A percentile compares a stretch with the other conserved stretches of the same genome.
These are phyloP conservation scores for Mus pahari DNA, from an alignment of 2,113 vertebrate species.

Conservation along the genomic window DNA sequence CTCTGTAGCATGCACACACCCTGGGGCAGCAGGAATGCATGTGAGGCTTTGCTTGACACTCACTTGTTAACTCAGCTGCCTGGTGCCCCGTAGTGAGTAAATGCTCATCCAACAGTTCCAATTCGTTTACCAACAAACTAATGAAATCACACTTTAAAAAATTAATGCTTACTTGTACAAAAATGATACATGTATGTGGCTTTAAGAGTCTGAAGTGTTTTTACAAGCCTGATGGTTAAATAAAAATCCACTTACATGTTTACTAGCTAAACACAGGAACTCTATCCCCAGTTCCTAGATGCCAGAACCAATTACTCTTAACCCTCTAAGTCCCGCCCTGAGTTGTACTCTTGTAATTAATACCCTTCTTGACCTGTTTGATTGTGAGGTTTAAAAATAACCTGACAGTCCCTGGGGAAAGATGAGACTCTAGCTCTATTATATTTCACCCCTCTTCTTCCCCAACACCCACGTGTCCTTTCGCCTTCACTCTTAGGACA, in stretches of 20 bases:
- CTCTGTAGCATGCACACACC: not conserved
- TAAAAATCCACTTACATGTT: not conserved
- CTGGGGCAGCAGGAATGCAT: not conserved
- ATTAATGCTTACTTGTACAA: constrained; percentile 33
- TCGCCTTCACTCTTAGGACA: not conserved
- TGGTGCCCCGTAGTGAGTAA: not conserved
- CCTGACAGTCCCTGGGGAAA: not conserved
- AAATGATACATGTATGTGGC: not conserved
- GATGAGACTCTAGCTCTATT: not conserved
- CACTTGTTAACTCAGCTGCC: not conserved
- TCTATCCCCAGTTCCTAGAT: constrained; percentile 16
- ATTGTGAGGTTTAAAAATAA: constrained; percentile 44
- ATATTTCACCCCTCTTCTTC: not conserved
- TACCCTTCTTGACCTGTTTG: not conserved
- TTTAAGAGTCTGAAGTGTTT: constrained; percentile 55
- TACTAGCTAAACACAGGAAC: constrained; percentile 26
- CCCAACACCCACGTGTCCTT: not conserved
- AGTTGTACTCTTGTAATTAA: constrained; percentile 15
- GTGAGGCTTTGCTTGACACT: constrained; percentile 15
- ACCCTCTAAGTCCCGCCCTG: not conserved
- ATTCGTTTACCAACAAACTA: constrained; percentile 17
- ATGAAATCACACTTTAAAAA: constrained; percentile 40
- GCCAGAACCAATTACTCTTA: constrained; percentile 35
- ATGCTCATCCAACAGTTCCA: constrained; percentile 23
- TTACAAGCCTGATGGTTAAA: not conserved